phyloP scores from a whole-genome alignment of 2,797 vertebrate genomes.

The Mormyrus proboscirostris region DNA sequence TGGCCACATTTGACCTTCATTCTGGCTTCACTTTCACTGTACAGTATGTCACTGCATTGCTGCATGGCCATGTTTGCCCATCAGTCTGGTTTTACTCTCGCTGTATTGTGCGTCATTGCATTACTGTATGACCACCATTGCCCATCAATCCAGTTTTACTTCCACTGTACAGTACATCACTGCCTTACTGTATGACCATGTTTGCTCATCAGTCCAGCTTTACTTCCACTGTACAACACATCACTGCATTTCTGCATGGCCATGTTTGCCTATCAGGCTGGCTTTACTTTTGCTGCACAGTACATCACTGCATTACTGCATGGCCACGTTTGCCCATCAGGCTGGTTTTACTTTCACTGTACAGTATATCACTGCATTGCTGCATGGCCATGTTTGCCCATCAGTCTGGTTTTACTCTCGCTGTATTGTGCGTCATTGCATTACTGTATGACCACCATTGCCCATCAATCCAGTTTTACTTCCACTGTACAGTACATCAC shows the following conservation, averaged over 20 bases:
- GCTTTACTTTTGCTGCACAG: background rate
- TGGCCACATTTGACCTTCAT: background rate
- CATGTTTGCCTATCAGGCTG: background rate
- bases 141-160: background rate
- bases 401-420: background rate
- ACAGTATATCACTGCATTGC: too few relatives aligned
- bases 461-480: background rate
- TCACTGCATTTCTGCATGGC: background rate
- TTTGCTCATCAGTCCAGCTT: background rate
- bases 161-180: background rate
- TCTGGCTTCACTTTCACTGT: background rate
- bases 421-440: too few relatives aligned
- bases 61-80: background rate
- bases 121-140: background rate
- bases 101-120: too few relatives aligned
- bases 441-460: too few relatives aligned
- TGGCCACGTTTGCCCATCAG: too few relatives aligned
- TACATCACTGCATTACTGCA: background rate
- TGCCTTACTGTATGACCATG: background rate
- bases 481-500: background rate
- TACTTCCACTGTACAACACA: background rate
- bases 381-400: too few relatives aligned
- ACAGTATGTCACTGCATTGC: background rate
- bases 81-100: too few relatives aligned
- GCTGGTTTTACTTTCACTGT: too few relatives aligned